These are phyloP conservation scores for Enteromius argenteus DNA, from an alignment of 2,797 vertebrate genomes.

Conservation along the genomic window DNA sequence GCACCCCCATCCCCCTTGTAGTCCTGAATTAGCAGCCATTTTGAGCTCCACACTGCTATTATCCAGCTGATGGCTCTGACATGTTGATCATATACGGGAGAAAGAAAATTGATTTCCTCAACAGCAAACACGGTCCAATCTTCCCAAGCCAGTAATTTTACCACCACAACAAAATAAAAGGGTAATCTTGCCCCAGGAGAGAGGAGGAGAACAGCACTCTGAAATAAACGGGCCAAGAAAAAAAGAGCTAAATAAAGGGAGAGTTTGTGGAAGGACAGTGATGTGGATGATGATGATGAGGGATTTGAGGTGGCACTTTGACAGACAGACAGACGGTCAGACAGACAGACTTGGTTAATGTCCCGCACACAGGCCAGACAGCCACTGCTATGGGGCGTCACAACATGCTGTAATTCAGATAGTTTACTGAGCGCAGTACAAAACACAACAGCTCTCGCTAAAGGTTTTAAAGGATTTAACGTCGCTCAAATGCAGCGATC, in stretches of 20 bases:
- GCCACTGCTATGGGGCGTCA: constrained; percentile 71
- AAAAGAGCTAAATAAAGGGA: constrained; percentile 75
- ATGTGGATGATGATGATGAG: constrained; percentile 84
- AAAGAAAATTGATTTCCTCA: constrained; percentile 98
- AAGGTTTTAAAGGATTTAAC: constrained; percentile 81
- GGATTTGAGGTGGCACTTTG: constrained; percentile 74
- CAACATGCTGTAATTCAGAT: constrained; percentile 83
- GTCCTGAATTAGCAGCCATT: constrained; percentile 82
- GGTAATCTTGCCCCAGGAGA: constrained; percentile 92
- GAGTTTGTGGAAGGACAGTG: constrained; percentile 85
- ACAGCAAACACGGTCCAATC: constrained; percentile 97
- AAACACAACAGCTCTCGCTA: constrained; percentile 77
- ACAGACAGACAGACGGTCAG: constrained; percentile 53
- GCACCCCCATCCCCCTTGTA: constrained; percentile 64
- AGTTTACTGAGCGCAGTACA: constrained; percentile 82
- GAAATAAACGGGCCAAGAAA: constrained; percentile 84
- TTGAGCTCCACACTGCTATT: constrained; percentile 84
- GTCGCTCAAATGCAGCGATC: constrained; percentile 69
- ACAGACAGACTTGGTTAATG: constrained; percentile 29
- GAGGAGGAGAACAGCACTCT: constrained; percentile 91
- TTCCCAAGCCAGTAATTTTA: constrained; percentile 98
- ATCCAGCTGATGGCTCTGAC: constrained; percentile 87
- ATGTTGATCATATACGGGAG: constrained; percentile 90
- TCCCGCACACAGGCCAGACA: constrained; percentile 76
- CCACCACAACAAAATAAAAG: constrained; percentile 99